These are phyloP conservation scores for Thumatha senex DNA, from an alignment of 2,888 invertebrate species.

Conservation along the genomic window DNA sequence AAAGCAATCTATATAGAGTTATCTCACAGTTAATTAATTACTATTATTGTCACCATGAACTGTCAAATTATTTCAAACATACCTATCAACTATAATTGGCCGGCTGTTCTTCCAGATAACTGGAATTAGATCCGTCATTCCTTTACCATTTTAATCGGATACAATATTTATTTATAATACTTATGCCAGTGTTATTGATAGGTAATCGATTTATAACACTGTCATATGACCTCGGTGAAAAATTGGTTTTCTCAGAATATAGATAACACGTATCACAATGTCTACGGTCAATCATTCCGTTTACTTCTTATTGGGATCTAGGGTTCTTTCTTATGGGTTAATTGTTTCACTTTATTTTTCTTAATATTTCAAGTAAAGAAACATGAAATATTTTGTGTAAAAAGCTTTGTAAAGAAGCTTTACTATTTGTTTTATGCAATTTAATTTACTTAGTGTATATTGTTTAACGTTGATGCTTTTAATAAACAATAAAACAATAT, in stretches of 20 bases:
- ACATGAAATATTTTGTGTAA: no score
- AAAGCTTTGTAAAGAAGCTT: no score
- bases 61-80: no score
- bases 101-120: background rate
- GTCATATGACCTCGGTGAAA: conserved; percentile 25
- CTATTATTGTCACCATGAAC: no score
- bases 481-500: no score
- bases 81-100: no score
- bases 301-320: conserved; percentile 11
- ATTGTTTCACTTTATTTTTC: background rate
- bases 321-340: no score
- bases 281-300: conserved; percentile 12
- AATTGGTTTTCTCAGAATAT: conserved; percentile 28
- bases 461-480: no score
- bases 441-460: no score
- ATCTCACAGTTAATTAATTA: no score
- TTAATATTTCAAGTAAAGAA: background rate
- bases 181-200: conserved; percentile 8
- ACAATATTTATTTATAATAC: conserved; percentile 7
- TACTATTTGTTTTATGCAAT: no score
- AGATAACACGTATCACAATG: conserved; percentile 26
- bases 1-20: no score
- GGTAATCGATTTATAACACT: conserved; percentile 10
- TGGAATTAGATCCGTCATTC: conserved; percentile 1
- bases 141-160: conserved; percentile 10